Conservation (phyloP, 2,888 invertebrate genomes). For the Euclidia mi region DNA sequence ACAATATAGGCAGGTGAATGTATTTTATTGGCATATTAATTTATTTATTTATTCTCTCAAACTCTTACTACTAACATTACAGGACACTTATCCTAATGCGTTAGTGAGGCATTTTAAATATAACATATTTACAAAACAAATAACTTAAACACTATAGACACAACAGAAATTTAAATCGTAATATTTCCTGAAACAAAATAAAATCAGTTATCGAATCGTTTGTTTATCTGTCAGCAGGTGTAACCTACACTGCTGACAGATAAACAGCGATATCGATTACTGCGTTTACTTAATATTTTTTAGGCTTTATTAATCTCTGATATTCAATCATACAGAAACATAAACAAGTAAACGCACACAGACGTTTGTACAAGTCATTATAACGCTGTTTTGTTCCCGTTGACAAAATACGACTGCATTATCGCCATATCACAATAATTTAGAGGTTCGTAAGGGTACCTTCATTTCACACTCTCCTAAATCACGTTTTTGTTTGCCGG, state of each 20-base stretch:
- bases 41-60: too few species aligned
- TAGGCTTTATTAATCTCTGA: conserved; percentile 27
- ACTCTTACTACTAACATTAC: too few species aligned
- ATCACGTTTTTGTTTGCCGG: conserved; percentile 80
- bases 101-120: too few species aligned
- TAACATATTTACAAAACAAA: too few species aligned
- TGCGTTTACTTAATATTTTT: conserved; percentile 25
- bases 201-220: conserved; percentile 70
- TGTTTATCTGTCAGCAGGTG: conserved; percentile 70
- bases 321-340: background rate
- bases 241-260: conserved; percentile 58
- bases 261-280: conserved; percentile 55
- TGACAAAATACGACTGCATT: conserved; percentile 52
- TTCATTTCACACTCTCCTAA: conserved; percentile 76
- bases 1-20: conserved; percentile 29
- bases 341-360: background rate
- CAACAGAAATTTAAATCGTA: too few species aligned
- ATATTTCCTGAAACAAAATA: conserved; percentile 64
- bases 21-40: conserved; percentile 52
- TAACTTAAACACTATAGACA: too few species aligned
- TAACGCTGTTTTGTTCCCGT: conserved; percentile 32
- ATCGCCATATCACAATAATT: conserved; percentile 67
- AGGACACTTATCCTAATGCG: too few species aligned
- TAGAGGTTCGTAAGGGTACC: conserved; percentile 67
- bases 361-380: conserved; percentile 15